Conservation (phyloP, 2,797 vertebrate species). For the Glossophaga mutica region DNA sequence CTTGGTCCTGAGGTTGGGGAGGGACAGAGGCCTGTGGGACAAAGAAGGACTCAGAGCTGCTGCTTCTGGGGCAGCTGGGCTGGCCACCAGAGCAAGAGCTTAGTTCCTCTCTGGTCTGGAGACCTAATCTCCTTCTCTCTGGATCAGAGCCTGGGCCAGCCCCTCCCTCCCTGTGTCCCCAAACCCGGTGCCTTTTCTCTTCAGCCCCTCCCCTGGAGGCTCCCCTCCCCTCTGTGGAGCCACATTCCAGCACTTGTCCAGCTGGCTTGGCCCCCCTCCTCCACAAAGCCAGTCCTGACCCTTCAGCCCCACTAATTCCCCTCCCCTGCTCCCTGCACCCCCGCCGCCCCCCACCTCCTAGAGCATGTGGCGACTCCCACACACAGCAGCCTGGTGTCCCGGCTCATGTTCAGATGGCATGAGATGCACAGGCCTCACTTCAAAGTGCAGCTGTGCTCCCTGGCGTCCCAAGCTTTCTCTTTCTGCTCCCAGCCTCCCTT, state of each 20-base stretch:
- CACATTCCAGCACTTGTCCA: neutral
- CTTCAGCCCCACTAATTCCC: neutral
- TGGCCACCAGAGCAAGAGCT: neutral
- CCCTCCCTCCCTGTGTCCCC: neutral
- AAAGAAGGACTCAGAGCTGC: neutral
- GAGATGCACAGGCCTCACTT: neutral
- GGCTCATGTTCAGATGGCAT: neutral
- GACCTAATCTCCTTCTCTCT: neutral
- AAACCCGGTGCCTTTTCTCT: neutral
- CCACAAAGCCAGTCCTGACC: neutral
- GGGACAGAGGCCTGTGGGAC: neutral
- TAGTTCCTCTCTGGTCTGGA: neutral
- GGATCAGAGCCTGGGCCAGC: neutral
- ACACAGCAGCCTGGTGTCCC: rapidly evolving
- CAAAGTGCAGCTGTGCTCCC: neutral
- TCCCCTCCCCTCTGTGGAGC: neutral
- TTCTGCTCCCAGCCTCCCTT: neutral
- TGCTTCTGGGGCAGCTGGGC: conserved; percentile 6
- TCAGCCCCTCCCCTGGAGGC: neutral
- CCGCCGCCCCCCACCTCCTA: neutral
- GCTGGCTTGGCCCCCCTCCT: neutral
- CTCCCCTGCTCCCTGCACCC: neutral
- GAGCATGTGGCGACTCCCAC: rapidly evolving
- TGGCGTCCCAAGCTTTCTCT: neutral
- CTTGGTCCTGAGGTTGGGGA: no score